phyloP scores from a whole-genome alignment of 1,140 invertebrate genomes.

The Homarus americanus region DNA sequence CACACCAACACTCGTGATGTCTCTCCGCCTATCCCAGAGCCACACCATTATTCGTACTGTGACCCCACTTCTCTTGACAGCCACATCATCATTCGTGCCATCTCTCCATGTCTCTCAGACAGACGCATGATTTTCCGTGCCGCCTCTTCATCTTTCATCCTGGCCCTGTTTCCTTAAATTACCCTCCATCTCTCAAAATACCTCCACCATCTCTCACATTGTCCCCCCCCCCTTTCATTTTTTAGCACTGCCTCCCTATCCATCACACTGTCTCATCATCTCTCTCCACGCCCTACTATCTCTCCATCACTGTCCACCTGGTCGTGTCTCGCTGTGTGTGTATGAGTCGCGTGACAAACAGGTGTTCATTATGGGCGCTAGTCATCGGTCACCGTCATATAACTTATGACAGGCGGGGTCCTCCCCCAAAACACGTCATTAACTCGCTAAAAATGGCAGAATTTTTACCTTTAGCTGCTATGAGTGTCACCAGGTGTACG shows the following conservation, averaged over 20 bases:
- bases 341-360: conserved; percentile 30
- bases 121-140: too few relatives aligned
- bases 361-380: conserved; percentile 34
- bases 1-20: too few relatives aligned
- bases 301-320: conserved; percentile 16
- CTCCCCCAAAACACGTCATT: conserved; percentile 5
- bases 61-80: too few relatives aligned
- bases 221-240: not conserved
- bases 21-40: too few relatives aligned
- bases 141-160: too few relatives aligned
- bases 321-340: not conserved
- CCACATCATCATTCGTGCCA: too few relatives aligned
- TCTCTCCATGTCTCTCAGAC: too few relatives aligned
- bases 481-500: not conserved
- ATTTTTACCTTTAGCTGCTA: not conserved
- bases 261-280: conserved; percentile 1
- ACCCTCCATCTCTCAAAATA: not conserved
- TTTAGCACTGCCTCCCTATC: too few relatives aligned
- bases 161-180: not conserved
- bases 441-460: conserved; percentile 21
- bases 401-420: not conserved
- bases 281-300: not conserved
- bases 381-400: conserved; percentile 12
- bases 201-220: not conserved
- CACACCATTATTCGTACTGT: too few relatives aligned